These are phyloP conservation scores for Cephalopachus bancanus DNA, from an alignment of 2,797 vertebrate species.

Conservation along the genomic window DNA sequence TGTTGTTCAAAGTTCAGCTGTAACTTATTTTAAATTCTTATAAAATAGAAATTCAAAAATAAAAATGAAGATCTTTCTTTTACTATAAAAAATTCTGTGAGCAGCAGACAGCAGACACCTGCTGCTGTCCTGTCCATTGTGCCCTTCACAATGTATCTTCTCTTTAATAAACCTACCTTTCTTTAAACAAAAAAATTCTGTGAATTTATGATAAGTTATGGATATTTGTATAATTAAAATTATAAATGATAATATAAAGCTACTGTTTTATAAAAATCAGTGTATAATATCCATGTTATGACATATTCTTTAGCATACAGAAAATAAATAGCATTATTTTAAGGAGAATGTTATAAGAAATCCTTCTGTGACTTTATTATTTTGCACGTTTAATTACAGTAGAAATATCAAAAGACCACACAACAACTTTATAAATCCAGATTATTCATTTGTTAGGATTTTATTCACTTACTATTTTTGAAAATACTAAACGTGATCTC, in stretches of 20 bases:
- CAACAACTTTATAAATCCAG: not conserved
- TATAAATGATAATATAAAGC: not conserved
- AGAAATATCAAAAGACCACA: conserved; percentile 28
- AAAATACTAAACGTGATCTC: not conserved
- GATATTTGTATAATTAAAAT: conserved; percentile 21
- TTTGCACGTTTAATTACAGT: conserved; percentile 34
- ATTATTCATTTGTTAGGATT: conserved; percentile 51
- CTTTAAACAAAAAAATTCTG: too few species aligned
- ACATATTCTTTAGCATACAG: conserved; percentile 2
- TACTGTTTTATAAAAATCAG: conserved; percentile 27
- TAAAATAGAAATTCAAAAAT: conserved; percentile 43
- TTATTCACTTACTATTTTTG: conserved; percentile 41
- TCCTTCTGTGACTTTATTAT: not conserved
- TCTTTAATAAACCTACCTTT: too few species aligned
- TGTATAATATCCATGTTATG: not conserved
- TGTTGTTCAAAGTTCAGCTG: not conserved
- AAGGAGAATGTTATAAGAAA: conserved; percentile 5
- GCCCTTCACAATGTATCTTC: too few species aligned
- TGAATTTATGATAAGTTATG: not conserved
- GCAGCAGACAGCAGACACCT: too few species aligned
- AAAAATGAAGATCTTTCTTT: not conserved
- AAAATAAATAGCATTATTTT: conserved; percentile 49
- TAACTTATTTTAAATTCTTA: conserved; percentile 19
- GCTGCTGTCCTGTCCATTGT: too few species aligned
- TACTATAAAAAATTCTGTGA: not conserved